Evolutionary conservation across 2,888 invertebrate genomes (phyloP).

Genomic region (Ormyrus rosae): DNA sequence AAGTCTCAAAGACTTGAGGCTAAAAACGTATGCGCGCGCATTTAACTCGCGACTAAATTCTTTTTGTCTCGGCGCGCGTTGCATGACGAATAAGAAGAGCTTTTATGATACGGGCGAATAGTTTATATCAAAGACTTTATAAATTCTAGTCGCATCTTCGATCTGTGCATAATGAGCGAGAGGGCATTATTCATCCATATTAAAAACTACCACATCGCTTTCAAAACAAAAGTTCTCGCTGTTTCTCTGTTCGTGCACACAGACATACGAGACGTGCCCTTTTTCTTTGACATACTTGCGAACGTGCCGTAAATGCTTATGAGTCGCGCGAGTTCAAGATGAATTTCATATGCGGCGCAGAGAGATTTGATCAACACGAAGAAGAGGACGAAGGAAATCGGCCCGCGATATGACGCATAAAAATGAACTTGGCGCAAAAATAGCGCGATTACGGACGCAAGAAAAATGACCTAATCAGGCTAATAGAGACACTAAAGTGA

Average conservation of each 20-base stretch:
- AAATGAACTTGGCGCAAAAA: constrained; percentile 15
- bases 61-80: constrained; percentile 15
- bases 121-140: constrained; percentile 52
- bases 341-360: constrained; percentile 54
- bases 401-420: not conserved
- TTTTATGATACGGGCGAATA: constrained; percentile 54
- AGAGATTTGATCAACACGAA: constrained; percentile 52
- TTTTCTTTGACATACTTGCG: constrained; percentile 56
- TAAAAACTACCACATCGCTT: constrained; percentile 51
- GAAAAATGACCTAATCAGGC: not conserved
- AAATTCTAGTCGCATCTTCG: constrained; percentile 54
- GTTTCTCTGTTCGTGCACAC: not conserved
- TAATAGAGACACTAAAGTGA: not conserved
- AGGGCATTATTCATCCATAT: constrained; percentile 56
- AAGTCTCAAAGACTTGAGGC: constrained; percentile 11
- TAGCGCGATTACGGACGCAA: constrained; percentile 4
- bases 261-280: constrained; percentile 43
- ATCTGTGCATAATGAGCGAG: constrained; percentile 53
- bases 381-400: constrained; percentile 10
- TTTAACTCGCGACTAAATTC: constrained; percentile 31
- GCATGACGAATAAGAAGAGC: constrained; percentile 50
- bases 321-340: constrained; percentile 33
- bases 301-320: constrained; percentile 52
- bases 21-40: constrained; percentile 10
- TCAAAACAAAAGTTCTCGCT: constrained; percentile 45